Base-by-base conservation (phyloP, 2,113 vertebrate species). In the Zosterops hypoxanthus region DNA sequence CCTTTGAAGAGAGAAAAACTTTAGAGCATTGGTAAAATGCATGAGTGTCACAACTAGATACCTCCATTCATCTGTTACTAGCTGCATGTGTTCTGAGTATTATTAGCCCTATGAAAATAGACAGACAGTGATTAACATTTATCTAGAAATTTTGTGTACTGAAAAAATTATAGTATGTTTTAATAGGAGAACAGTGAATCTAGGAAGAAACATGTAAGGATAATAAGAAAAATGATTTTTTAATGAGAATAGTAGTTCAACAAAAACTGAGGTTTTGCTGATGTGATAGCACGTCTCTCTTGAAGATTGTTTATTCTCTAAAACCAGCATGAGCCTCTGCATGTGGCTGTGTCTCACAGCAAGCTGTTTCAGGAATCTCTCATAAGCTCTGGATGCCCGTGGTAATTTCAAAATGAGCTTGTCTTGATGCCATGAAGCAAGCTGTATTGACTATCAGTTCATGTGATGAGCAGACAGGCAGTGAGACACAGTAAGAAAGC, bases 321-420 rank as follows among this genome's bases (percentile, higher is more conserved):
- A 96, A 94, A 90, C 71, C 92, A 96, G 90, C 96, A 85, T 92
- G 95, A 97, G 94, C 82, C 95, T 92, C 82, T 96, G 92, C 94
- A 52, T 91, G 68, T 72, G 65, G 50, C 82, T 94, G 9, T 97
- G 89, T 97, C 83, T 97, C 96, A 87, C 92, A 97, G 95, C 92
- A 90, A 92, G 95, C 53, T 79, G 66, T 81, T 94, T 96, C 88
- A 91, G 86, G 94, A 86, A 94, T 96, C 90, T 93, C 87, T 95
- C 76, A 44, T 94, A 96, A 94, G 84, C 23, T 52, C 71, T 95
- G 84, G 90, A 86, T 78, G 71, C 59, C 94, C 72, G 25, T 90
- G 82, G 34, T 85, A 93, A 85, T 94, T 97, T 94, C 88, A 95
- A 95, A 88, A 86, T 94, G 90, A 95, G 81, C 86, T 97, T 97